Evolutionary conservation across 2,888 invertebrate species (phyloP).

Genomic region (Leucania comma): DNA sequence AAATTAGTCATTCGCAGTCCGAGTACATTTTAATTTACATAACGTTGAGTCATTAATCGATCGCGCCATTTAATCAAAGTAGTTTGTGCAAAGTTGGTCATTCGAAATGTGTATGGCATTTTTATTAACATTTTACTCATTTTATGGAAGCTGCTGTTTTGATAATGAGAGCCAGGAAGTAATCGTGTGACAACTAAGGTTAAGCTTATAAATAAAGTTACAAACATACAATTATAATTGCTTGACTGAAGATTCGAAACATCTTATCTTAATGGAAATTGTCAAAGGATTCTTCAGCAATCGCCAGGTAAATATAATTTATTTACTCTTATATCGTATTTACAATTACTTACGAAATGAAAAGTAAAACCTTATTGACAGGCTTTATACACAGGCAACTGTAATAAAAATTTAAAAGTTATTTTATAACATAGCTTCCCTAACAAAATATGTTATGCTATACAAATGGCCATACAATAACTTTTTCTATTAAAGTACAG

Average conservation of each 20-base stretch:
- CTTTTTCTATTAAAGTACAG: too few relatives aligned
- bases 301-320: neutral
- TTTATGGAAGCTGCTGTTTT: conserved; percentile 37
- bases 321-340: too few relatives aligned
- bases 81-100: conserved; percentile 47
- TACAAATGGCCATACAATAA: too few relatives aligned
- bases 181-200: conserved; percentile 38
- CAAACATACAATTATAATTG: conserved; percentile 13
- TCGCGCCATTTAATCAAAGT: conserved; percentile 45
- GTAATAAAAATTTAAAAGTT: too few relatives aligned
- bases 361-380: too few relatives aligned
- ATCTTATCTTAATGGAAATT: neutral
- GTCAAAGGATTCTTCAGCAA: neutral
- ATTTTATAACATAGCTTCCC: too few relatives aligned
- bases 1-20: conserved; percentile 50
- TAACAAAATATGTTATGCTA: too few relatives aligned
- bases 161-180: conserved; percentile 49
- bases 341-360: too few relatives aligned
- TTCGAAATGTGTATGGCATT: conserved; percentile 52
- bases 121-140: conserved; percentile 46
- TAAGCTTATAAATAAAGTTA: conserved; percentile 13
- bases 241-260: conserved; percentile 3
- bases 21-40: conserved; percentile 44
- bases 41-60: conserved; percentile 54
- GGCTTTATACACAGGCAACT: too few relatives aligned